Evolutionary conservation across 2,888 invertebrate genomes (phyloP).

Genomic region (Drosophila nr. medialis): DNA sequence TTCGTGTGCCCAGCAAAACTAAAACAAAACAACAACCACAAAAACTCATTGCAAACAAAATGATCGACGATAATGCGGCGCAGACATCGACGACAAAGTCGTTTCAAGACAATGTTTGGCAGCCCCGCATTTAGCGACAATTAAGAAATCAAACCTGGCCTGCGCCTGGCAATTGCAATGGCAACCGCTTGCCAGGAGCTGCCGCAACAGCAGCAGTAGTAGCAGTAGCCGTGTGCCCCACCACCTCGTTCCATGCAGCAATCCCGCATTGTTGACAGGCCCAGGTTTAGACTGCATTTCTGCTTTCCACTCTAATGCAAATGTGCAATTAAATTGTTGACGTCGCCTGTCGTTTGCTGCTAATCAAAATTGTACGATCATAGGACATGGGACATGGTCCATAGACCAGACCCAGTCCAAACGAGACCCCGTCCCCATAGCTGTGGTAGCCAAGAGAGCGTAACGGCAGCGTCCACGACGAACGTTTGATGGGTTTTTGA

Average conservation of each 20-base stretch:
- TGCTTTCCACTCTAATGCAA: slow-evolving; percentile 77
- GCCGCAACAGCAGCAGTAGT: slow-evolving; percentile 11
- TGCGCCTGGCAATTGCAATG: slow-evolving; percentile 66
- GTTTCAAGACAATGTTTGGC: slow-evolving; percentile 55
- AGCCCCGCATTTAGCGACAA: slow-evolving; percentile 81
- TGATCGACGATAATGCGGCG: slow-evolving; percentile 74
- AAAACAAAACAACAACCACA: slow-evolving; percentile 35
- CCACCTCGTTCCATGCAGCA: neutral
- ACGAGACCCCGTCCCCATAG: slow-evolving; percentile 1
- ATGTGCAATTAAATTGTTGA: slow-evolving; percentile 80
- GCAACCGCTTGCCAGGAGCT: slow-evolving; percentile 60
- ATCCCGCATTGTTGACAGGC: slow-evolving; percentile 53
- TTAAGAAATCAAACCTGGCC: slow-evolving; percentile 79
- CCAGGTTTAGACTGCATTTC: slow-evolving; percentile 35
- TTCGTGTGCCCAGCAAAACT: slow-evolving; percentile 66
- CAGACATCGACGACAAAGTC: slow-evolving; percentile 33
- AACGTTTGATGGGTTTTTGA: slow-evolving; percentile 54
- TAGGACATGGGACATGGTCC: slow-evolving; percentile 69
- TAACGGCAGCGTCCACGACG: slow-evolving; percentile 49
- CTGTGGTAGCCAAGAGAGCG: slow-evolving; percentile 58
- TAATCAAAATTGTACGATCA: slow-evolving; percentile 79
- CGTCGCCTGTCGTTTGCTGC: slow-evolving; percentile 68
- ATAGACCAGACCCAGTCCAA: slow-evolving; percentile 16
- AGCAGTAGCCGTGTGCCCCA: slow-evolving; percentile 16
- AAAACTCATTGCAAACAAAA: slow-evolving; percentile 75